Conservation (phyloP, 2,797 vertebrate species). For the Neosilurus hyrtlii region DNA sequence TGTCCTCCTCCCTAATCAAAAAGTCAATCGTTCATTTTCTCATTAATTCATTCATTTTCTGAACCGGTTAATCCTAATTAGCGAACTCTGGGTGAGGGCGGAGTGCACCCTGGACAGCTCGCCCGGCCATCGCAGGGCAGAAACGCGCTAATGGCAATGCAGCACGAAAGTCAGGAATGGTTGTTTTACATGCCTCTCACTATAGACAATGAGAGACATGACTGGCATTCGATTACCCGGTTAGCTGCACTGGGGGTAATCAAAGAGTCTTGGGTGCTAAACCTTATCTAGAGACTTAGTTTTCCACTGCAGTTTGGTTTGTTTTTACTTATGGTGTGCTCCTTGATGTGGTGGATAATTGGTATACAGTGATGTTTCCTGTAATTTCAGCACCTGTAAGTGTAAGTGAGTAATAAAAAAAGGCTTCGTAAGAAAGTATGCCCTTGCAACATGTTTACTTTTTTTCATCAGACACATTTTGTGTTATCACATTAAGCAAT, state of each 20-base stretch:
- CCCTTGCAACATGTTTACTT: slow-evolving; percentile 20
- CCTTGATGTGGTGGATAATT: slow-evolving; percentile 41
- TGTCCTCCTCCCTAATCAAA: neutral
- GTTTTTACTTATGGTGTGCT: slow-evolving; percentile 23
- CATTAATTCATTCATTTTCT: too few species aligned
- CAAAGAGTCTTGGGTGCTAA: neutral
- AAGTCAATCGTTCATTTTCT: too few species aligned
- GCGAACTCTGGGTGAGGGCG: too few species aligned
- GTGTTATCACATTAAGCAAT: neutral
- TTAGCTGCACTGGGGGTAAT: too few species aligned
- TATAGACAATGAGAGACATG: too few species aligned
- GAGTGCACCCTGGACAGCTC: too few species aligned
- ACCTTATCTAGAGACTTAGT: neutral
- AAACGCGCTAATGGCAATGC: too few species aligned
- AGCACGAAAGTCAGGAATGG: too few species aligned
- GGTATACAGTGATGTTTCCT: slow-evolving; percentile 29
- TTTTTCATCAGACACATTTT: slow-evolving; percentile 1
- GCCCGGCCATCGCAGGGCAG: too few species aligned
- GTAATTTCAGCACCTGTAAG: slow-evolving; percentile 26
- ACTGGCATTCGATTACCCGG: too few species aligned
- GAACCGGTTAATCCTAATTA: too few species aligned
- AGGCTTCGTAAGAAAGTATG: slow-evolving; percentile 4
- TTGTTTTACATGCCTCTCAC: too few species aligned
- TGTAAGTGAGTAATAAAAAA: slow-evolving; percentile 28
- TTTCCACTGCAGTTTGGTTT: slow-evolving; percentile 28